Percentiles rank a stretch among this genome's conserved stretches.
Conservation (phyloP, 2,888 invertebrate genomes). For the Ceriagrion tenellum region DNA sequence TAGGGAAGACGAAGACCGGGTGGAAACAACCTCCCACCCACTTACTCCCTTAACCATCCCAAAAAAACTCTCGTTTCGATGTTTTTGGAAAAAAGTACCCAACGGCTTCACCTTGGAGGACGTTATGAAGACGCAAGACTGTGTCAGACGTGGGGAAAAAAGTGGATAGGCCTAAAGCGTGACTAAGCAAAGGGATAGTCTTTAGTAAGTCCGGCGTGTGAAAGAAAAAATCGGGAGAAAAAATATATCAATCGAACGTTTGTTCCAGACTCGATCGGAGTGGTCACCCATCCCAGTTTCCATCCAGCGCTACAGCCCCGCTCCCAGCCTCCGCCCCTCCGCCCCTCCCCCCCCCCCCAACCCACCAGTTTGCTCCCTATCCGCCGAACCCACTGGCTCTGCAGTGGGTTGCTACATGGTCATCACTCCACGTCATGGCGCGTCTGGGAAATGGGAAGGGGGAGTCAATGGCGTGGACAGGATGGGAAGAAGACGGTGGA, state of each 20-base stretch:
- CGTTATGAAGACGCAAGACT: constrained; percentile 55
- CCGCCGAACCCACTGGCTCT: background rate
- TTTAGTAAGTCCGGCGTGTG: constrained; percentile 41
- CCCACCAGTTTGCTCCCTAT: too few species aligned
- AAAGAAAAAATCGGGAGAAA: background rate
- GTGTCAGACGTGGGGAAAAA: background rate
- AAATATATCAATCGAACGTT: constrained; percentile 28
- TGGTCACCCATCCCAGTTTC: background rate
- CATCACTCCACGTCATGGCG: constrained; percentile 40
- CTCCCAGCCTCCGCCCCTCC: background rate
- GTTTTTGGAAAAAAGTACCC: background rate
- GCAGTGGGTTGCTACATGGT: constrained; percentile 18
- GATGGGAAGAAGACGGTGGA: background rate
- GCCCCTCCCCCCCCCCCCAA: too few species aligned
- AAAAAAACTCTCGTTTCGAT: constrained; percentile 30
- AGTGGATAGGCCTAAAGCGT: background rate
- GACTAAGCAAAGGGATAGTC: constrained; percentile 56
- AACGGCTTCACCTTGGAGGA: background rate
- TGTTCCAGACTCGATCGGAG: constrained; percentile 4
- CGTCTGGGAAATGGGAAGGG: background rate
- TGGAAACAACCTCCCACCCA: background rate
- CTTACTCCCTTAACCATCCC: background rate
- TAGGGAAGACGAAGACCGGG: background rate
- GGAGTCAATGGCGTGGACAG: constrained; percentile 48
- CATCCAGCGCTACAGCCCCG: too few species aligned